Base-by-base conservation (phyloP, 2,113 vertebrate genomes). In the Ctenodactylus gundi region DNA sequence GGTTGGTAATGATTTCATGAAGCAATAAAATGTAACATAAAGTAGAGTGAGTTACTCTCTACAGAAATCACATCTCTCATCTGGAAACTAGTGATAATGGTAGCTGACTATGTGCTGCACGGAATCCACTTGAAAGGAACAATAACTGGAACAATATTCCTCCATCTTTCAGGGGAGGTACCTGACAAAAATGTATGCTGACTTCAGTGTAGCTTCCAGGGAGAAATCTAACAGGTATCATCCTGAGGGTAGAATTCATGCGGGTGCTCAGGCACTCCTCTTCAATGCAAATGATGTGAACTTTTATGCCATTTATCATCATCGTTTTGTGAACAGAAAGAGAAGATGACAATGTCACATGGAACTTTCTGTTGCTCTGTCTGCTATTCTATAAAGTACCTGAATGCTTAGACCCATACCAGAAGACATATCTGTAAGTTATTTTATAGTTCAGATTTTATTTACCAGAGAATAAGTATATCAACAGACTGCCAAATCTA, bases 141-240 rank as follows among this genome's bases (percentile, higher is more conserved):
- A 75, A 41, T 18, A 76, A 70, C n/a, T 44, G 11, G 27, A 34
- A n/a, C 4, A 82, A n/a, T 51, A n/a, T 85, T 49, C 7, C 9
- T 88, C 49, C 27, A 62, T 5, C 36, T 49, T 94, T 94, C 44
- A 89, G 12, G 73, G 18, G 39, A 57, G 2, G 64, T 5, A 36
- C 27, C 27, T 5, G 76, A 36, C 17, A 20, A 15, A 62, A 51
- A 15, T 41, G 0, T 53, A 27, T 23, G 31, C 53, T 65, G 7
- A 46, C 18, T 84, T 20, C 29, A 80, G 2, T 25, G 15, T 7
- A 36, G 31, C 4, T 41, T 31, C 1, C n/a, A 15, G 20, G 10
- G 1, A 7, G 91, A 34, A 51, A 11, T 2, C 3, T 27, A n/a
- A 0, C 11, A 14, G 31, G 2, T 51, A 27, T 5, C 29, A 58